phyloP scores from a whole-genome alignment of 2,888 invertebrate genomes.

The Dasysyrphus tricinctus region DNA sequence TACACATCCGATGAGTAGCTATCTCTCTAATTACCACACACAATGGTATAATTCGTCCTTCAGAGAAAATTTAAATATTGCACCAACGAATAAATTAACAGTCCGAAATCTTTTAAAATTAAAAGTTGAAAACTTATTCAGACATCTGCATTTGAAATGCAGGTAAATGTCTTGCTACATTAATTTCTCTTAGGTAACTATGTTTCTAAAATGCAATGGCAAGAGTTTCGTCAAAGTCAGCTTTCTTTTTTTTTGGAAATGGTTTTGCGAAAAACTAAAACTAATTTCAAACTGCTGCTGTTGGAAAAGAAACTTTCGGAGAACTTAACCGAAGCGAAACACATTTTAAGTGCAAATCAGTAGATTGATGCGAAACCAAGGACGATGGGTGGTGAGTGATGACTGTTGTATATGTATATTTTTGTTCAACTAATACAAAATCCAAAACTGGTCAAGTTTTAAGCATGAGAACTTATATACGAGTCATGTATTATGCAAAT shows the following conservation, averaged over 20 bases:
- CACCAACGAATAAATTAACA: constrained; percentile 25
- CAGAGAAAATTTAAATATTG: constrained; percentile 38
- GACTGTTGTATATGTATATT: background rate
- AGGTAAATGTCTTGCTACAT: constrained; percentile 35
- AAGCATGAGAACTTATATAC: background rate
- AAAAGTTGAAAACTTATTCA: constrained; percentile 38
- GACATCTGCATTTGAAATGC: constrained; percentile 48
- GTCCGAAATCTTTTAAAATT: constrained; percentile 58
- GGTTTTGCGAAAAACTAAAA: constrained; percentile 38
- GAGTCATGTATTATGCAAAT: too few species aligned
- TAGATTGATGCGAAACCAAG: constrained; percentile 15
- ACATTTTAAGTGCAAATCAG: constrained; percentile 44
- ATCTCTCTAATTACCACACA: constrained; percentile 42
- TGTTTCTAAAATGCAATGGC: constrained; percentile 13
- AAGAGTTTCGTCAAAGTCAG: constrained; percentile 46
- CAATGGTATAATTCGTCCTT: background rate
- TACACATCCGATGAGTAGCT: constrained; percentile 20
- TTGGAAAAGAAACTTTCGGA: constrained; percentile 38
- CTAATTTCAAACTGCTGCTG: constrained; percentile 50
- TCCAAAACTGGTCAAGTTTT: background rate
- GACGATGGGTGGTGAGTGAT: constrained; percentile 10
- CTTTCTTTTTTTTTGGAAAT: background rate
- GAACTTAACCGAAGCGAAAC: constrained; percentile 34
- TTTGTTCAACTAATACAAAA: background rate
- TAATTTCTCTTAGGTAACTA: constrained; percentile 12